Percentiles rank a stretch among this genome's conserved stretches.
Conservation (phyloP, 2,797 vertebrate genomes). For the Monodelphis domestica region DNA sequence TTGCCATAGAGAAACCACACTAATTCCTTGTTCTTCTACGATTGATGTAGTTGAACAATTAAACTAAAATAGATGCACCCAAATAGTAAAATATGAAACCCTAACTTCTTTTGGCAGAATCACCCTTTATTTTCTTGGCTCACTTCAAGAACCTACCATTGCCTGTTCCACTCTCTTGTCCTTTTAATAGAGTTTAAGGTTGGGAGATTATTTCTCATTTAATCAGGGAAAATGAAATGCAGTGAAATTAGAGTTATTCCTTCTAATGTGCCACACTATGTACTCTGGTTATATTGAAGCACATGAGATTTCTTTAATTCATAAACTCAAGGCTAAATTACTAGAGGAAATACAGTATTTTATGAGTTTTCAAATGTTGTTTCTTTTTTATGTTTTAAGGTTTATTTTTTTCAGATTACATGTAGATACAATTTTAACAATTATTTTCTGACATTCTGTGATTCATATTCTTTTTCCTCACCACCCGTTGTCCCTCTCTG, state of each 20-base stretch:
- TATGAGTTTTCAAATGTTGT: background rate
- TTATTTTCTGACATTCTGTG: no score
- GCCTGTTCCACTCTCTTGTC: background rate
- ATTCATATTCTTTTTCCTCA: no score
- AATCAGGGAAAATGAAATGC: background rate
- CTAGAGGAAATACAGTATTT: background rate
- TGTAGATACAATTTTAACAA: no score
- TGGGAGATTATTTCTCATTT: background rate
- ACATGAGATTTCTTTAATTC: background rate
- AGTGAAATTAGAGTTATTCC: background rate
- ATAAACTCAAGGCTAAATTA: background rate
- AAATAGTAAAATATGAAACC: conserved; percentile 56
- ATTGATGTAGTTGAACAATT: conserved; percentile 76
- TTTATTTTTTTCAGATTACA: no score
- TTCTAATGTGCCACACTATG: background rate
- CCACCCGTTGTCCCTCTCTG: no score
- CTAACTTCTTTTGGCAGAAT: conserved; percentile 65
- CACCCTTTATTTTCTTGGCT: background rate
- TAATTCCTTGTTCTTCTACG: conserved; percentile 67
- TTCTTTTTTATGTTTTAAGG: no score
- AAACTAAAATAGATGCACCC: conserved; percentile 66
- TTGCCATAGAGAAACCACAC: conserved; percentile 46
- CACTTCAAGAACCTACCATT: background rate
- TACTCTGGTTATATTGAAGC: background rate
- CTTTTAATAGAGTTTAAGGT: background rate